Evolutionary conservation across 2,888 invertebrate species (phyloP).

Genomic region (Calameuta filiformis): DNA sequence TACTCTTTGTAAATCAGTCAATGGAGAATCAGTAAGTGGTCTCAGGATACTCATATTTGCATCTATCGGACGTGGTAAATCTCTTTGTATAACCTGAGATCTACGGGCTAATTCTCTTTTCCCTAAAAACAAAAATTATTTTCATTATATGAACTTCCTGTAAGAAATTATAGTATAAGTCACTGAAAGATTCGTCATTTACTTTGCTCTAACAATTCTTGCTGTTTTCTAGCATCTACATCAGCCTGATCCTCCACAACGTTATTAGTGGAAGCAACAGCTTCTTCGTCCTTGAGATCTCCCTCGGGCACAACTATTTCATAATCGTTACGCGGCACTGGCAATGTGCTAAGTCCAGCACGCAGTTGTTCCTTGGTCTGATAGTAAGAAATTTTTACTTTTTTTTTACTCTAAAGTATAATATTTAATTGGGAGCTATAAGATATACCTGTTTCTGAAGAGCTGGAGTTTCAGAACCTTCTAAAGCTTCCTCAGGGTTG

Average conservation of each 20-base stretch:
- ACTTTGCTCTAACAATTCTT: conserved; percentile 78
- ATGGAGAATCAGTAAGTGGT: conserved; percentile 78
- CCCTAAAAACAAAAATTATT: conserved; percentile 59
- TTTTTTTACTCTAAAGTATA: conserved; percentile 5
- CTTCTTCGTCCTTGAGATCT: conserved; percentile 70
- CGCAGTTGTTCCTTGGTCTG: conserved; percentile 79
- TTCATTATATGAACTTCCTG: not conserved
- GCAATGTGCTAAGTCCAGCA: conserved; percentile 83
- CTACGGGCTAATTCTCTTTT: conserved; percentile 79
- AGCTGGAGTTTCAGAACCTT: conserved; percentile 78
- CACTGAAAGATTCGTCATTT: conserved; percentile 37
- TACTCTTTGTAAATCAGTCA: conserved; percentile 86
- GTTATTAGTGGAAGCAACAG: conserved; percentile 42
- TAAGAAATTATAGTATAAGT: conserved; percentile 7
- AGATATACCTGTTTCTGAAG: conserved; percentile 74
- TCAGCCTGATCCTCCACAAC: conserved; percentile 88
- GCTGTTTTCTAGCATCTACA: conserved; percentile 77
- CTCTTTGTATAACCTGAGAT: conserved; percentile 88
- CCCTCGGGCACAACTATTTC: conserved; percentile 97
- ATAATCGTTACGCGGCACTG: conserved; percentile 95
- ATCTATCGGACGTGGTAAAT: conserved; percentile 84
- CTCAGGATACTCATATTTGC: conserved; percentile 86
- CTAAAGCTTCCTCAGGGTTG: conserved; percentile 86
- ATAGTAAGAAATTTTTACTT: conserved; percentile 24
- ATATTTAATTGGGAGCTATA: not conserved